Conservation (phyloP, 2,888 invertebrate genomes). For the Aporophyla lueneburgensis region DNA sequence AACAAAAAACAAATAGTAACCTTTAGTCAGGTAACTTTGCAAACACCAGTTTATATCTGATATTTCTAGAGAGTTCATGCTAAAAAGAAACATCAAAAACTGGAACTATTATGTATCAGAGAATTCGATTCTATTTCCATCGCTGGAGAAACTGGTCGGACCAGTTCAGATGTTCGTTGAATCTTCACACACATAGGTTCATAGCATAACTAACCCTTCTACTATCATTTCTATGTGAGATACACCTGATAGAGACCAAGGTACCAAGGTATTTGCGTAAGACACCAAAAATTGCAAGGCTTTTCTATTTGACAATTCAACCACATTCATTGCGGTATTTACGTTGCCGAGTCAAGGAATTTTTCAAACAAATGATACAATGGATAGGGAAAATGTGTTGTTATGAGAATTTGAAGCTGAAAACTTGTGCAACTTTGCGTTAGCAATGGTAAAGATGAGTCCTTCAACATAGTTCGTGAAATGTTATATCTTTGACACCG, state of each 20-base stretch:
- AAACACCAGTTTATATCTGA: not conserved
- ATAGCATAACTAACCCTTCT: not conserved
- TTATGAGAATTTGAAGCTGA: not conserved
- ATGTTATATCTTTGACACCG: not conserved
- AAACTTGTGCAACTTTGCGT: not conserved
- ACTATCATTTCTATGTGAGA: not conserved
- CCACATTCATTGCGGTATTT: not conserved
- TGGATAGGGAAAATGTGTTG: not conserved
- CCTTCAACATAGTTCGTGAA: no score
- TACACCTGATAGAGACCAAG: no score
- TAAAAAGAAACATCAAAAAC: not conserved
- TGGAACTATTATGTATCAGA: slow-evolving; percentile 13
- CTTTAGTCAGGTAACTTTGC: not conserved
- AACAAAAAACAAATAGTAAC: not conserved
- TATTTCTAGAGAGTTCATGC: not conserved
- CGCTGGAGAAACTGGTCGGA: slow-evolving; percentile 11
- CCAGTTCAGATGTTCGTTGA: slow-evolving; percentile 4
- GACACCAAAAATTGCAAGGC: not conserved
- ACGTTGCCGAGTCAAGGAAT: not conserved
- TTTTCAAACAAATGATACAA: not conserved
- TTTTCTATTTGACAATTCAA: not conserved
- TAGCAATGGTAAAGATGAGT: no score
- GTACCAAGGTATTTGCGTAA: not conserved
- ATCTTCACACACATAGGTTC: not conserved
- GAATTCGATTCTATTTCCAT: slow-evolving; percentile 20